Conservation (phyloP, 2,888 invertebrate species). For the Rapana venosa region DNA sequence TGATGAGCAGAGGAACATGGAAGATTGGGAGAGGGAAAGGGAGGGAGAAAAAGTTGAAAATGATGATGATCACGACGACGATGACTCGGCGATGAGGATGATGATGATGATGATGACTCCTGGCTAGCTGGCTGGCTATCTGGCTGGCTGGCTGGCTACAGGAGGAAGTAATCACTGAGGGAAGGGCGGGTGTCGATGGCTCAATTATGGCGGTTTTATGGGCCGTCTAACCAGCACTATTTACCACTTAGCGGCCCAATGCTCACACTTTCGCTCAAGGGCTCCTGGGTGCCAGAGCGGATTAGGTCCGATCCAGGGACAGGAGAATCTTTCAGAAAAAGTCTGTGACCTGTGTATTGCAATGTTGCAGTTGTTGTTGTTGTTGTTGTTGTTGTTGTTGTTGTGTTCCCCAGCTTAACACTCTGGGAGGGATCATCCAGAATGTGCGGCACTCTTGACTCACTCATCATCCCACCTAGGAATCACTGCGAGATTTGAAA, state of each 20-base stretch:
- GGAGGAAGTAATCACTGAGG: not conserved
- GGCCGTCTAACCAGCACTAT: not conserved
- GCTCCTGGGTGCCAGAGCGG: not conserved
- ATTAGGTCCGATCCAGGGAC: too few species aligned
- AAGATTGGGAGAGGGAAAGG: not conserved
- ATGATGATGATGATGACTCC: not conserved
- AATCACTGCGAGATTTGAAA: too few species aligned
- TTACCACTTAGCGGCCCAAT: constrained; percentile 19
- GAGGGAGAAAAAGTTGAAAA: not conserved
- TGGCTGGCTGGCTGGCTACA: not conserved
- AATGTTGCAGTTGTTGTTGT: too few species aligned
- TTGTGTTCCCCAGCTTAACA: too few species aligned
- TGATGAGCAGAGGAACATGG: too few species aligned
- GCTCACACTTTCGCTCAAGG: not conserved
- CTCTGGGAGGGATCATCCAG: too few species aligned
- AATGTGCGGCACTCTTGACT: too few species aligned
- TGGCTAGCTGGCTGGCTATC: not conserved
- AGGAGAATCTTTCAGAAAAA: too few species aligned
- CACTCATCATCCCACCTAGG: too few species aligned
- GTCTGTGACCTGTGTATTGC: too few species aligned
- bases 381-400: too few species aligned
- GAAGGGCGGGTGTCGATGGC: not conserved
- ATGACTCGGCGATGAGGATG: not conserved
- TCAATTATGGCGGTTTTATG: constrained; percentile 16
- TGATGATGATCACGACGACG: not conserved